A percentile compares a stretch with the other conserved stretches of the same genome.
Evolutionary conservation across 2,797 vertebrate genomes (phyloP).

Genomic region (Lophotriccus pileatus): DNA sequence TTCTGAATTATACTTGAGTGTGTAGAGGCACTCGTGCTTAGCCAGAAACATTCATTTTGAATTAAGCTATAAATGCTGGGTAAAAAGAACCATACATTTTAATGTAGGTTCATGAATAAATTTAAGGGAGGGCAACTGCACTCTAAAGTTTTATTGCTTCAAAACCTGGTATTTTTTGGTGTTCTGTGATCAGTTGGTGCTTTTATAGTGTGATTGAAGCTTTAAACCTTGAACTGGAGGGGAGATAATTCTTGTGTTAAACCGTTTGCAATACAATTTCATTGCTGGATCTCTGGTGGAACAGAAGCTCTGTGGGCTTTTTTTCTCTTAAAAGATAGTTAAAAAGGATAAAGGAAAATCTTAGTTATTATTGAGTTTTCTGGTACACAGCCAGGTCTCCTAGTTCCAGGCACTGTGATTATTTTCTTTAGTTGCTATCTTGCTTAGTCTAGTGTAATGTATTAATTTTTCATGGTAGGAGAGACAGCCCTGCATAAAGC

Average conservation of each 20-base stretch:
- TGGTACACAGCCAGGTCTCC: slow-evolving; percentile 67
- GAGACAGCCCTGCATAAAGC: slow-evolving; percentile 92
- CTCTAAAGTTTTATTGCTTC: slow-evolving; percentile 80
- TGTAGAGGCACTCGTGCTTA: slow-evolving; percentile 92
- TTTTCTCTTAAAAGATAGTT: slow-evolving; percentile 64
- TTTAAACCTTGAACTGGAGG: slow-evolving; percentile 75
- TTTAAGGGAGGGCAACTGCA: slow-evolving; percentile 80
- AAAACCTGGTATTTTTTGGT: slow-evolving; percentile 77
- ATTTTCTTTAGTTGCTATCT: slow-evolving; percentile 75
- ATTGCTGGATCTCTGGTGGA: slow-evolving; percentile 70
- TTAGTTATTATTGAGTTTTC: slow-evolving; percentile 71
- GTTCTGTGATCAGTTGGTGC: slow-evolving; percentile 75
- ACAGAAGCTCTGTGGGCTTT: slow-evolving; percentile 63
- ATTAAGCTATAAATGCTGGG: slow-evolving; percentile 84
- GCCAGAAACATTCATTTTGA: slow-evolving; percentile 97
- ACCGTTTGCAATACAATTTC: slow-evolving; percentile 68
- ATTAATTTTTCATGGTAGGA: slow-evolving; percentile 87
- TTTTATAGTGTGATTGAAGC: slow-evolving; percentile 77
- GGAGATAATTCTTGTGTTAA: slow-evolving; percentile 74
- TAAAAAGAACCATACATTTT: slow-evolving; percentile 80
- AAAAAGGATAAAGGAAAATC: slow-evolving; percentile 69
- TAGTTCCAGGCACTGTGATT: slow-evolving; percentile 75
- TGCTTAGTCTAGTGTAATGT: slow-evolving; percentile 75
- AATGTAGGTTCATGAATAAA: slow-evolving; percentile 82
- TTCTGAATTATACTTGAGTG: slow-evolving; percentile 92